Conservation (phyloP, 2,888 invertebrate genomes). For the Osmoderma eremita region DNA sequence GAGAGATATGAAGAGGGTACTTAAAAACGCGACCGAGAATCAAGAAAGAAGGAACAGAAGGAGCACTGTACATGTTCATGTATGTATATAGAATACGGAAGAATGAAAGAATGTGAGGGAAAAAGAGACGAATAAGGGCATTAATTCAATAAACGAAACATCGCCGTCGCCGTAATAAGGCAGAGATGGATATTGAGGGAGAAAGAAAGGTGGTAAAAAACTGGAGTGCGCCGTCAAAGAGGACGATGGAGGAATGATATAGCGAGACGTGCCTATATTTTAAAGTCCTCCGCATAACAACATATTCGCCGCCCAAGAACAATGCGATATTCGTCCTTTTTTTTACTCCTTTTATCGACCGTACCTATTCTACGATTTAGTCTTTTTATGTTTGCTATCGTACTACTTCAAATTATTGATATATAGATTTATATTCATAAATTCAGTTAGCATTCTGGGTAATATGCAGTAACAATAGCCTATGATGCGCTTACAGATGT, state of each 20-base stretch:
- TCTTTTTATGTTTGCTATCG: constrained; percentile 13
- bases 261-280: constrained; percentile 43
- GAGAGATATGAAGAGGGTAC: constrained; percentile 24
- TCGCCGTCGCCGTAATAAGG: constrained; percentile 31
- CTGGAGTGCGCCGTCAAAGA: constrained; percentile 15
- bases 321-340: constrained; percentile 48
- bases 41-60: constrained; percentile 26
- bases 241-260: constrained; percentile 38
- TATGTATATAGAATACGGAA: constrained; percentile 8
- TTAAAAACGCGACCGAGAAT: constrained; percentile 15
- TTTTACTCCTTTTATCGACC: constrained; percentile 8
- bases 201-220: constrained; percentile 2
- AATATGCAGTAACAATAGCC: no score
- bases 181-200: constrained; percentile 27
- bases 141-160: constrained; percentile 35
- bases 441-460: no score
- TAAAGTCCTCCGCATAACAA: constrained; percentile 52
- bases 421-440: background rate
- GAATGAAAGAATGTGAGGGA: constrained; percentile 16
- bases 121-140: constrained; percentile 33
- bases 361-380: constrained; percentile 10
- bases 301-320: constrained; percentile 61
- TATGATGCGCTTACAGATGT: no score
- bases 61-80: background rate
- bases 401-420: constrained; percentile 6